Percentiles rank a stretch among this genome's conserved stretches.
phyloP scores from a whole-genome alignment of 1,140 invertebrate species.

The Neomicropteryx cornuta region DNA sequence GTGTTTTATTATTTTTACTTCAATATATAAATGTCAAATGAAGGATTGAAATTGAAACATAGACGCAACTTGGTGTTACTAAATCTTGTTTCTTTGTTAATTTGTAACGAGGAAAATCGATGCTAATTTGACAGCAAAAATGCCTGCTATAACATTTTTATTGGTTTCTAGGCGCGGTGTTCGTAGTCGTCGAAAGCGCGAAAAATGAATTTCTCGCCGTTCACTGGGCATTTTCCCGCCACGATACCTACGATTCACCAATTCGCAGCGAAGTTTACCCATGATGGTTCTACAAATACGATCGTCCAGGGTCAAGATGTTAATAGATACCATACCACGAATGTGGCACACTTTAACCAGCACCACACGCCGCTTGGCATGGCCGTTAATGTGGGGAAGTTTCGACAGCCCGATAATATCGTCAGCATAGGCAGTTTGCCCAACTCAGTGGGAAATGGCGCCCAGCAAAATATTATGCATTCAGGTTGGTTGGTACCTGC shows the following conservation, averaged over 20 bases:
- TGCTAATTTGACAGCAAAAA: too few relatives aligned
- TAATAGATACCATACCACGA: constrained; percentile 15
- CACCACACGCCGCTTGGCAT: constrained; percentile 21
- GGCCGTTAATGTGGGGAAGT: constrained; percentile 35
- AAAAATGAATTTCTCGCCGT: constrained; percentile 55
- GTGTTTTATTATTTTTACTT: too few relatives aligned
- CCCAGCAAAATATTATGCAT: constrained; percentile 16
- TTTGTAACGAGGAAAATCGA: too few relatives aligned
- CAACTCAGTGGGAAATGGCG: constrained; percentile 15
- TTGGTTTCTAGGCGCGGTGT: too few relatives aligned
- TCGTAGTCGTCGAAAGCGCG: too few relatives aligned
- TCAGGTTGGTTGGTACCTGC: too few relatives aligned
- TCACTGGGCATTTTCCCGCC: constrained; percentile 50
- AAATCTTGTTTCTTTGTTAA: too few relatives aligned
- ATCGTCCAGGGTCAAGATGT: constrained; percentile 17
- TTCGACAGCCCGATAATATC: constrained; percentile 33
- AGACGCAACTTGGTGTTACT: too few relatives aligned
- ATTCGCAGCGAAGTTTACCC: constrained; percentile 42
- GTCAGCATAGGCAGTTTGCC: constrained; percentile 32
- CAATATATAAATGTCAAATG: too few relatives aligned
- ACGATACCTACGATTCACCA: constrained; percentile 52
- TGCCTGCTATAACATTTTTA: too few relatives aligned
- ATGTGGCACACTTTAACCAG: constrained; percentile 19
- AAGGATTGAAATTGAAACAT: too few relatives aligned
- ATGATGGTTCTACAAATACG: constrained; percentile 28